A percentile compares a stretch with the other conserved stretches of the same genome.
Conservation (phyloP, 2,797 vertebrate species). For the Propithecus perrieri region DNA sequence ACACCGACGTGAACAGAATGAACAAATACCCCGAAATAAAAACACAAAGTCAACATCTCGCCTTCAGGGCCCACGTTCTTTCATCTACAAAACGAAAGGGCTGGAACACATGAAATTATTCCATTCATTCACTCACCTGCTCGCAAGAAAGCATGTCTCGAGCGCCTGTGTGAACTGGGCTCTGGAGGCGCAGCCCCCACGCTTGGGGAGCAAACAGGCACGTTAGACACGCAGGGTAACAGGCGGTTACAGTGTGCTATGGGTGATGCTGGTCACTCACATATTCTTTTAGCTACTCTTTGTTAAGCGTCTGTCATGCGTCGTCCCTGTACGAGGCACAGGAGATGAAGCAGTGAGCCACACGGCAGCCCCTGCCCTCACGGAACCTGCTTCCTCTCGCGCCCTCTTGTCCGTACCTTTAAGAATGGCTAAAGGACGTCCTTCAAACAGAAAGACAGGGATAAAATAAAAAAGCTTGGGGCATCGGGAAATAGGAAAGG, state of each 20-base stretch:
- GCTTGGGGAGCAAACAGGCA: background rate
- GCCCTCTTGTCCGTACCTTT: no score
- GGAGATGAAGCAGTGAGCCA: background rate
- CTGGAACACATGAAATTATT: accelerated
- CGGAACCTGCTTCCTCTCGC: background rate
- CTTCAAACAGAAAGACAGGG: no score
- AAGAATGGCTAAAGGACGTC: no score
- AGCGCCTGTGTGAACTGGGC: background rate
- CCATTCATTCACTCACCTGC: background rate
- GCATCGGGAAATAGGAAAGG: no score
- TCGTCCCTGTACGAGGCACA: background rate
- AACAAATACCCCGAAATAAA: background rate
- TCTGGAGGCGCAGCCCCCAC: background rate
- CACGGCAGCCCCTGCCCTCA: background rate
- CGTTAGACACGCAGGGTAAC: accelerated
- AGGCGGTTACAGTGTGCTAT: accelerated
- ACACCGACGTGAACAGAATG: background rate
- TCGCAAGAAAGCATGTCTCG: background rate
- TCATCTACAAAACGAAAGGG: background rate
- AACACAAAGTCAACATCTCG: background rate
- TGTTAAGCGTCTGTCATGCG: no score
- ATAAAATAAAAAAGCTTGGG: no score
- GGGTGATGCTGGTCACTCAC: no score
- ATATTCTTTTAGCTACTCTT: background rate
- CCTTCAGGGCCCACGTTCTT: background rate